These are phyloP conservation scores for Drosophila mercatorum DNA, from an alignment of 2,888 invertebrate species.

Conservation along the genomic window DNA sequence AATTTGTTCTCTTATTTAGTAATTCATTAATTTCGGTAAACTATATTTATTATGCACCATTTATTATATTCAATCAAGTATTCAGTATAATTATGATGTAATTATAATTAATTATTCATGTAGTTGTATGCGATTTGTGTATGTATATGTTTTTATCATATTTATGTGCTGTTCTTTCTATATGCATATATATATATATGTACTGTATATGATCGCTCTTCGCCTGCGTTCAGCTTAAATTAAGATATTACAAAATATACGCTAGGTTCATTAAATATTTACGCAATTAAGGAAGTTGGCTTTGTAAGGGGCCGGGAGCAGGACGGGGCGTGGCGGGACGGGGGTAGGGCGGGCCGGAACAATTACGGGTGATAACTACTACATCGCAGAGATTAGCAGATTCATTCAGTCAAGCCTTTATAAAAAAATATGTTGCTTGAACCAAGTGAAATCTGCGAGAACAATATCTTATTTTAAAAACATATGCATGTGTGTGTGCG, in stretches of 20 bases:
- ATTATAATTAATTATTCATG: conserved; percentile 52
- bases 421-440: conserved; percentile 24
- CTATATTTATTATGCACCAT: conserved; percentile 51
- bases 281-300: conserved; percentile 12
- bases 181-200: conserved; percentile 43
- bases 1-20: background rate
- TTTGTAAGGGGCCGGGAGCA: background rate
- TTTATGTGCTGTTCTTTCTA: conserved; percentile 52
- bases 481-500: conserved; percentile 12
- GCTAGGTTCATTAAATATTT: conserved; percentile 26
- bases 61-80: conserved; percentile 58
- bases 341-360: background rate
- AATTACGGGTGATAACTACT: conserved; percentile 32
- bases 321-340: background rate
- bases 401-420: conserved; percentile 30
- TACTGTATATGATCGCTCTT: conserved; percentile 49
- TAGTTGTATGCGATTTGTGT: conserved; percentile 41
- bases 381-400: conserved; percentile 52
- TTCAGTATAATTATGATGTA: conserved; percentile 43
- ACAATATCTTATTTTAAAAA: conserved; percentile 40
- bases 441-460: conserved; percentile 25
- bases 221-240: conserved; percentile 37
- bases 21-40: conserved; percentile 8
- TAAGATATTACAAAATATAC: conserved; percentile 46
- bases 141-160: conserved; percentile 26